A percentile compares a stretch with the other conserved stretches of the same genome.
These are phyloP conservation scores for Coregonus suidteri DNA, from an alignment of 2,797 vertebrate species.

Conservation along the genomic window DNA sequence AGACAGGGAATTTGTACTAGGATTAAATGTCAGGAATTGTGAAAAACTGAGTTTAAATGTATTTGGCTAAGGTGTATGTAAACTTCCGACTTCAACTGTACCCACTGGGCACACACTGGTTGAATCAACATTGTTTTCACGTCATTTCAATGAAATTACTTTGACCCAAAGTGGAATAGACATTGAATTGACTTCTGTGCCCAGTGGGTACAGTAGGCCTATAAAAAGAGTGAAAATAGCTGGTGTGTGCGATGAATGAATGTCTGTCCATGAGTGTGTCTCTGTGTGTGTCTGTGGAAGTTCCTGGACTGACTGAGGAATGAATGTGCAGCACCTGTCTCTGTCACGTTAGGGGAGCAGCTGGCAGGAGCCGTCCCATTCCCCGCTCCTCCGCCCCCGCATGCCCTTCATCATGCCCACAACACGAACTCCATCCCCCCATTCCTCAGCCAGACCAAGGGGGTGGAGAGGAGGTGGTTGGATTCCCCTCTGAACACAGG, in stretches of 20 bases:
- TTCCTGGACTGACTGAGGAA: slow-evolving; percentile 49
- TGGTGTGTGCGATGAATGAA: slow-evolving; percentile 30
- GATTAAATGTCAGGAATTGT: too few relatives aligned
- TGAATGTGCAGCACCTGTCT: slow-evolving; percentile 74
- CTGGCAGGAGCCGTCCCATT: slow-evolving; percentile 62
- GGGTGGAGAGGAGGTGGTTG: neutral
- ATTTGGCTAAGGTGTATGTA: too few relatives aligned
- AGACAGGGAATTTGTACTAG: too few relatives aligned
- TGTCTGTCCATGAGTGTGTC: slow-evolving; percentile 1
- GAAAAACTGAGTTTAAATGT: too few relatives aligned
- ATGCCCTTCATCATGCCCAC: slow-evolving; percentile 14
- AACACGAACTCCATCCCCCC: neutral
- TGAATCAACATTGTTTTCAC: too few relatives aligned
- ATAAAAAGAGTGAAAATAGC: slow-evolving; percentile 19
- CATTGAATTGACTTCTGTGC: neutral
- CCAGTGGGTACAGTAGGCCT: neutral
- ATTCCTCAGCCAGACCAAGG: neutral
- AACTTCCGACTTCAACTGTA: too few relatives aligned
- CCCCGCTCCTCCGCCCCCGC: slow-evolving; percentile 45
- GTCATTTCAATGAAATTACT: too few relatives aligned
- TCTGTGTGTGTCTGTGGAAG: slow-evolving; percentile 28
- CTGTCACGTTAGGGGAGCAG: slow-evolving; percentile 67
- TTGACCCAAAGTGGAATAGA: too few relatives aligned
- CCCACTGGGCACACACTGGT: too few relatives aligned
- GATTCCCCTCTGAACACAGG: neutral